These are phyloP conservation scores for Merodon equestris DNA, from an alignment of 2,888 invertebrate genomes.

Conservation along the genomic window DNA sequence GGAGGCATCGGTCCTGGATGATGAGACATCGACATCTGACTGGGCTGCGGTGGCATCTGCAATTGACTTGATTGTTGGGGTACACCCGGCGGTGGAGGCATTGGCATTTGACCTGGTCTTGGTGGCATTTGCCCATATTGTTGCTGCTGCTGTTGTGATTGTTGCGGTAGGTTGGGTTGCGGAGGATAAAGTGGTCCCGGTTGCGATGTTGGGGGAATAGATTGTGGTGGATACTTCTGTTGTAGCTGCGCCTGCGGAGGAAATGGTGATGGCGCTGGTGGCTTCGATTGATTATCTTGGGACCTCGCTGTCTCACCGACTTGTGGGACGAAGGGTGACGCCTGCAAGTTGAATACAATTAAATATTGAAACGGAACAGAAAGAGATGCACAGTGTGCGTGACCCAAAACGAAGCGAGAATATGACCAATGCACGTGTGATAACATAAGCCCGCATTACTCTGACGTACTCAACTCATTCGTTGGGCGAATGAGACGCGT, in stretches of 20 bases:
- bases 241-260: slow-evolving; percentile 43
- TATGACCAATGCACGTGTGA: too few species aligned
- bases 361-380: too few species aligned
- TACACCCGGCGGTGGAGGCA: slow-evolving; percentile 31
- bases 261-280: slow-evolving; percentile 17
- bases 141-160: slow-evolving; percentile 39
- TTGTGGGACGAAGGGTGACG: slow-evolving; percentile 56
- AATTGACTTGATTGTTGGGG: slow-evolving; percentile 65
- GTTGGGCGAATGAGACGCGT: too few species aligned
- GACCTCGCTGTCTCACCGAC: slow-evolving; percentile 36
- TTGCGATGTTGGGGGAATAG: slow-evolving; percentile 44
- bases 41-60: slow-evolving; percentile 52
- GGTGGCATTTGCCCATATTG: slow-evolving; percentile 64
- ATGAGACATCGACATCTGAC: slow-evolving; percentile 70
- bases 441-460: too few species aligned
- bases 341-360: slow-evolving; percentile 1
- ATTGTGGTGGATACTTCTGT: slow-evolving; percentile 51
- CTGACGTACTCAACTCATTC: too few species aligned
- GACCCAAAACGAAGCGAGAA: too few species aligned
- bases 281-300: slow-evolving; percentile 47
- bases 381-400: too few species aligned
- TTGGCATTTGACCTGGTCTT: slow-evolving; percentile 70
- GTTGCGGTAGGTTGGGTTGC: slow-evolving; percentile 48
- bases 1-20: slow-evolving; percentile 64
- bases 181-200: slow-evolving; percentile 44